Percentiles rank a stretch among this genome's conserved stretches.
phyloP scores from a whole-genome alignment of 1,140 invertebrate species.

The Lordiphosa clarofinis region DNA sequence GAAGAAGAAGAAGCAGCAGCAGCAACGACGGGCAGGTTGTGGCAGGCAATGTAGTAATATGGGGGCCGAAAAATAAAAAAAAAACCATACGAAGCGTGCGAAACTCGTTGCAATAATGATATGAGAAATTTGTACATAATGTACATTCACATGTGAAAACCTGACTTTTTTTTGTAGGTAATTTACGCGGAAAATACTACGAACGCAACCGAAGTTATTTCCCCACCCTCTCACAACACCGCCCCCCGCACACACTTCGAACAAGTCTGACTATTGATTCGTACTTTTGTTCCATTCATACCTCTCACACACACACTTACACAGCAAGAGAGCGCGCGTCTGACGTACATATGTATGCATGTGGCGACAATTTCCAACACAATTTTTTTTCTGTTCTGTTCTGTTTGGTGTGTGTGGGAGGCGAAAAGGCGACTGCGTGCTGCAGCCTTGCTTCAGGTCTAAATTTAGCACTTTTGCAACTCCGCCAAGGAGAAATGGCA shows the following conservation, averaged over 20 bases:
- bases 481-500: slow-evolving; percentile 35
- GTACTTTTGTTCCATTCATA: slow-evolving; percentile 77
- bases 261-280: slow-evolving; percentile 55
- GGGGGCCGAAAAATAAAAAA: slow-evolving; percentile 21
- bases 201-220: slow-evolving; percentile 18
- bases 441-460: slow-evolving; percentile 74
- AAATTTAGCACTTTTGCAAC: slow-evolving; percentile 77
- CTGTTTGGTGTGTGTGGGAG: slow-evolving; percentile 36
- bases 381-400: slow-evolving; percentile 1
- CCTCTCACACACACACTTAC: slow-evolving; percentile 44
- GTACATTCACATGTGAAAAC: slow-evolving; percentile 33
- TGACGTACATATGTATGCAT: slow-evolving; percentile 53
- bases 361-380: slow-evolving; percentile 38
- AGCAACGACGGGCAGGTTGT: slow-evolving; percentile 41
- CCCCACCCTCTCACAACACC: neutral
- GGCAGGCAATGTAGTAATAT: slow-evolving; percentile 43
- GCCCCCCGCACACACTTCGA: slow-evolving; percentile 8
- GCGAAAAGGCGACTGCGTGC: slow-evolving; percentile 44
- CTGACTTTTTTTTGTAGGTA: slow-evolving; percentile 36
- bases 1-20: slow-evolving; percentile 36
- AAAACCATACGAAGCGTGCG: slow-evolving; percentile 59
- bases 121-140: slow-evolving; percentile 41
- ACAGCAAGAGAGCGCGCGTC: slow-evolving; percentile 22
- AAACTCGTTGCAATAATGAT: slow-evolving; percentile 47
- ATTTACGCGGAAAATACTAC: slow-evolving; percentile 77